These are phyloP conservation scores for Caenorhabditis inopinata DNA, from an alignment of 1,140 invertebrate genomes.

Conservation along the genomic window DNA sequence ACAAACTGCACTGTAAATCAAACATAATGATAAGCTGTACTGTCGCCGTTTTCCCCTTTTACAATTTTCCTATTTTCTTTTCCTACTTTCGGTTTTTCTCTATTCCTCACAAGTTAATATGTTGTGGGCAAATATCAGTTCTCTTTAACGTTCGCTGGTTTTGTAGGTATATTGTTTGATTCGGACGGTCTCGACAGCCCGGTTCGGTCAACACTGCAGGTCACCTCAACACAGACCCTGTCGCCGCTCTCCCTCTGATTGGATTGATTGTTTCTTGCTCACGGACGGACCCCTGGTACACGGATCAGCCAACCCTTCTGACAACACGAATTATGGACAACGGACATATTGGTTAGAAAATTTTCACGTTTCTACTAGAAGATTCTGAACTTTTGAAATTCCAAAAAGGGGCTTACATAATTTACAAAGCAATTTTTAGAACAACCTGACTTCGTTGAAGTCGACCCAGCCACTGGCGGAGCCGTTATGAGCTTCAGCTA, in stretches of 20 bases:
- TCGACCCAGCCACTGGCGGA: background rate
- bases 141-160: too few species aligned
- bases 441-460: background rate
- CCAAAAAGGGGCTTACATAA: too few species aligned
- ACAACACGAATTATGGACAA: conserved; percentile 39
- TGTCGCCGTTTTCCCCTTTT: too few species aligned
- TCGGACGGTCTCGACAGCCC: background rate
- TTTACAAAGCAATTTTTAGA: too few species aligned
- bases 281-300: conserved; percentile 33
- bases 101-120: too few species aligned
- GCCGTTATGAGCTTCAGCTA: background rate
- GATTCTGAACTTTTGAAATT: background rate
- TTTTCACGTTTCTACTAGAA: background rate
- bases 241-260: too few species aligned
- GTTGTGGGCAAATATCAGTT: background rate
- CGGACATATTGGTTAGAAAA: conserved; percentile 28
- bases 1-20: too few species aligned
- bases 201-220: conserved; percentile 23
- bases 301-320: conserved; percentile 40
- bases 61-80: too few species aligned
- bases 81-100: too few species aligned
- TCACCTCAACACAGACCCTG: conserved; percentile 15
- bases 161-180: conserved; percentile 34
- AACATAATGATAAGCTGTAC: too few species aligned
- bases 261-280: conserved; percentile 21